Percentiles rank a stretch among this genome's conserved stretches.
These are phyloP conservation scores for Clivina fossor DNA, from an alignment of 2,888 invertebrate species.

Conservation along the genomic window DNA sequence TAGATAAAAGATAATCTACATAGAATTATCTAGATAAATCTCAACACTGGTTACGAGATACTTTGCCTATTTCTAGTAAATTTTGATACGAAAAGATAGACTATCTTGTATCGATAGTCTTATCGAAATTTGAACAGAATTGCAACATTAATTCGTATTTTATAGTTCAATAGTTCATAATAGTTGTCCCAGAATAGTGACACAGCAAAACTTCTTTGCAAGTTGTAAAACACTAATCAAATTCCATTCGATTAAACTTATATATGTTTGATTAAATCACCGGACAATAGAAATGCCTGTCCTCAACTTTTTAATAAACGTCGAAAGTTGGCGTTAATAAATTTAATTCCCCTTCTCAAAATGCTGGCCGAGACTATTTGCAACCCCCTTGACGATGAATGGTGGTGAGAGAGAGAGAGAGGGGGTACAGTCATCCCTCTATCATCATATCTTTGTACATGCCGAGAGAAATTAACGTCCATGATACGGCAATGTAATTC, in stretches of 20 bases:
- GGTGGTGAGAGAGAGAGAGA: not conserved
- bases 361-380: not conserved
- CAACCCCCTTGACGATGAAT: not conserved
- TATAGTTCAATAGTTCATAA: too few relatives aligned
- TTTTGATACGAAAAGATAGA: too few relatives aligned
- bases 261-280: constrained; percentile 12
- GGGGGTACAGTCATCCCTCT: constrained; percentile 3
- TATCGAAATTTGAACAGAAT: too few relatives aligned
- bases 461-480: not conserved
- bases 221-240: not conserved
- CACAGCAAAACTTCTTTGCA: too few relatives aligned
- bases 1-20: too few relatives aligned
- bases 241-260: constrained; percentile 8
- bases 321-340: constrained; percentile 18
- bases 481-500: not conserved
- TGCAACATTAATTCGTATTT: too few relatives aligned
- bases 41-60: too few relatives aligned
- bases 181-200: too few relatives aligned
- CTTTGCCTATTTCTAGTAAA: too few relatives aligned
- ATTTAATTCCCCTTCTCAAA: constrained; percentile 13
- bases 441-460: constrained; percentile 4
- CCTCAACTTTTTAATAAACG: constrained; percentile 23
- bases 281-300: constrained; percentile 6
- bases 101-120: too few relatives aligned
- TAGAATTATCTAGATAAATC: too few relatives aligned